Evolutionary conservation across 2,113 vertebrate species (phyloP), one percentile per base, ranked within the genome.

Genomic region (Pluvianellus socialis): DNA sequence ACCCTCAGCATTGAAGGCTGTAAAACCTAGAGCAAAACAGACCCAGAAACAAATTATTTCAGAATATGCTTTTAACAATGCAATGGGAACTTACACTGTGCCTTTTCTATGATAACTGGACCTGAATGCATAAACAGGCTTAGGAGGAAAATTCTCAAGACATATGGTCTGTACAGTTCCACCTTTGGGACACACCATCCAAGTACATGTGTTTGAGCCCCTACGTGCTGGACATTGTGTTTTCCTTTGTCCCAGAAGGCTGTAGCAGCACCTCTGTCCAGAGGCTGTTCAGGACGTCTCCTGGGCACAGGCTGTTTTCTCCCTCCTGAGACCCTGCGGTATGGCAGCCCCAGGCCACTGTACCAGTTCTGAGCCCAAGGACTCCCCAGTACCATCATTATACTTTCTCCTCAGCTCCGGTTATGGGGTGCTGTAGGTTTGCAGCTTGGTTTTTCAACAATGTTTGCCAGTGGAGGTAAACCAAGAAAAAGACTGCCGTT

Each of bases 361-460:
- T 0, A 3, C 18, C 2, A 0, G 9, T 55, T 32, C 40, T 35
- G 58, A 90, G 23, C 6, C n/a, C 70, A 30, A 32, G n/a, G 80
- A 40, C 4, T 30, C 8, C 9, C 15, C 0, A 0, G 3, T 52
- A 12, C n/a, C 35, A 73, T 52, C 58, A 14, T 44, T 65, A 14
- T 21, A 8, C 9, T 65, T 81, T 62, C n/a, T 79, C 49, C 53
- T 86, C 23, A 61, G 10, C 35, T 76, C 30, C 44, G 35, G 44
- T 28, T 83, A 10, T 8, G 14, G 13, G 32, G 12, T 30, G 26
- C 6, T 72, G 19, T 50, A 30, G 21, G 8, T 45, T 79, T 84
- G 50, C 50, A 81, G 32, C 10, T 87, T 70, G 14, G 2, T 58
- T 79, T 85, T 92, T 65, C 74, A 61, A 62, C 20, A 19, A 9